These are phyloP conservation scores for Drosophila nigricruria DNA, from an alignment of 2,888 invertebrate genomes.

Conservation along the genomic window DNA sequence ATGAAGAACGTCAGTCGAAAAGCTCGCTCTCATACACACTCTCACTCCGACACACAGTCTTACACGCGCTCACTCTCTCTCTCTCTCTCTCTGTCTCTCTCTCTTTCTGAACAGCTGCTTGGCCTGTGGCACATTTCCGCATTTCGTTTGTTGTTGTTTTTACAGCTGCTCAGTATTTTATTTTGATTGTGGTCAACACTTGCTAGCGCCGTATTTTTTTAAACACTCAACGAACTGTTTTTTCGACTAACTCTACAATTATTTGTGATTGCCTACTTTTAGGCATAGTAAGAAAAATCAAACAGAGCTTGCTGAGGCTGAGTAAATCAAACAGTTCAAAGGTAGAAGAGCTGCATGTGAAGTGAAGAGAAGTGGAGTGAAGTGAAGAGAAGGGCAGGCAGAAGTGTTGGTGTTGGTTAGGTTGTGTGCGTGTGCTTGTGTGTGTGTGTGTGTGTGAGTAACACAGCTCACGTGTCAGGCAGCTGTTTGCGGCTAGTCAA, in stretches of 20 bases:
- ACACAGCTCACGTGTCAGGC: slow-evolving; percentile 35
- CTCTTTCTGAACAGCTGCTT: slow-evolving; percentile 62
- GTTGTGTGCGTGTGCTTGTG: slow-evolving; percentile 6
- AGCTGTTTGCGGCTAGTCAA: slow-evolving; percentile 34
- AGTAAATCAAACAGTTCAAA: slow-evolving; percentile 2
- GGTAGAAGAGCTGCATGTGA: slow-evolving; percentile 1
- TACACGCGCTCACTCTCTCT: slow-evolving; percentile 1
- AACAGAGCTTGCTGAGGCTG: slow-evolving; percentile 10
- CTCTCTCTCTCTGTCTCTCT: slow-evolving; percentile 12
- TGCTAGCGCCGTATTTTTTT: slow-evolving; percentile 10
- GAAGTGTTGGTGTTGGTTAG: not conserved
- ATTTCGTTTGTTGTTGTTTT: slow-evolving; percentile 47
- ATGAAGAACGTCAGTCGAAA: slow-evolving; percentile 33
- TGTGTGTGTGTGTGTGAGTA: not conserved
- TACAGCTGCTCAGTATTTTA: slow-evolving; percentile 39
- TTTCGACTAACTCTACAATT: not conserved
- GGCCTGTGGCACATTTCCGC: slow-evolving; percentile 50
- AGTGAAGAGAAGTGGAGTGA: slow-evolving; percentile 9
- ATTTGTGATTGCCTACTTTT: slow-evolving; percentile 39
- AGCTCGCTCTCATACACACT: slow-evolving; percentile 52
- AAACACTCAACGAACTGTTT: not conserved
- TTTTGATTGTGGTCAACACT: slow-evolving; percentile 28
- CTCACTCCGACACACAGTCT: not conserved
- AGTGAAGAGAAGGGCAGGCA: slow-evolving; percentile 6
- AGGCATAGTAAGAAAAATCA: slow-evolving; percentile 14